Base-by-base conservation (phyloP, 2,113 vertebrate species). In the Struthio camelus region DNA sequence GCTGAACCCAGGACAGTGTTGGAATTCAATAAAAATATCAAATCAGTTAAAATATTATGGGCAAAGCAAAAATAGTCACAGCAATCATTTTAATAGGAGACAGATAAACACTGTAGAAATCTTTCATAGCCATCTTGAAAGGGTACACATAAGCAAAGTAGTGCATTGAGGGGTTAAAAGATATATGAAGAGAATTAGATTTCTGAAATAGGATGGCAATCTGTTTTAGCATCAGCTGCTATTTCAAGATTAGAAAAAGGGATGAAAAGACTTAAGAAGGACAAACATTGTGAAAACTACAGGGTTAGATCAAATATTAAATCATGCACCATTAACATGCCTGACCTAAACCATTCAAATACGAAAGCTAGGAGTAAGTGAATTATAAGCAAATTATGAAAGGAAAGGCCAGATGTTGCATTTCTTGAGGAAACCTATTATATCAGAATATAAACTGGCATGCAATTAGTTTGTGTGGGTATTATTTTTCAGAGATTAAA, bases 401-500 rank as follows among this genome's bases (percentile, higher is more conserved):
- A 67, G 27, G 22, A 71, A 84, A 89, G 14, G 38, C 15, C 91
- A 92, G 56, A 87, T 92, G 24, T 38, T 92, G 15, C 38, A 79
- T 72, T 91, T 89, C 84, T 87, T 85, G 24, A 79, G 88, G 56
- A 75, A 93, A 92, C 11, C 5, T 89, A 28, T 66, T 95, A 56
- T 42, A 81, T 6, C 9, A 69, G 70, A 69, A 85, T 84, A 85
- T 30, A 87, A 94, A 79, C 65, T 67, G 46, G 18, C 22, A 81
- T 91, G 28, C 8, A 92, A 85, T 59, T 91, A 84, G 20, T 72
- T 87, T 87, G 11, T 81, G 17, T 20, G 79, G 6, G 16, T 72
- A 85, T 76, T 76, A 80, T 71, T 79, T 95, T 76, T 81, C 42
- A 76, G 54, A 81, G 36, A 90, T 80, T 90, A 91, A 72, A 87